These are phyloP conservation scores for Dunckerocampus dactyliophorus DNA, from an alignment of 2,113 vertebrate species.

Conservation along the genomic window DNA sequence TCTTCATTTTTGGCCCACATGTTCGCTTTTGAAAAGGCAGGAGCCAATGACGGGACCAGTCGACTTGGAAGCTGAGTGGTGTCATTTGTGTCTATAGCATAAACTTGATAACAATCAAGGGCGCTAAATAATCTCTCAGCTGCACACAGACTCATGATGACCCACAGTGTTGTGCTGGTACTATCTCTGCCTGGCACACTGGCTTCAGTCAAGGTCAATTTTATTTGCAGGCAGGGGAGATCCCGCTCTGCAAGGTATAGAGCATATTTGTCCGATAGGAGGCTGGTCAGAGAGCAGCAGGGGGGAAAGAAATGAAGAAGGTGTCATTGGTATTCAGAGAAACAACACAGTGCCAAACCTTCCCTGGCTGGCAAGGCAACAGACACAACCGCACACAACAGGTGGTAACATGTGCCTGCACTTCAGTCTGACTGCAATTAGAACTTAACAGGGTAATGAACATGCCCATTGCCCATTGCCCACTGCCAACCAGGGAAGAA, in stretches of 20 bases:
- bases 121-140: slow-evolving; percentile 32
- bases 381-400: slow-evolving; percentile 41
- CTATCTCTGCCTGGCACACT: slow-evolving; percentile 21
- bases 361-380: slow-evolving; percentile 41
- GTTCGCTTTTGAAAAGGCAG: slow-evolving; percentile 65
- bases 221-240: slow-evolving; percentile 41
- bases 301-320: slow-evolving; percentile 9
- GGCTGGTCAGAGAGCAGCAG: slow-evolving; percentile 22
- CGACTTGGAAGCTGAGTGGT: slow-evolving; percentile 54
- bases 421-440: slow-evolving; percentile 60
- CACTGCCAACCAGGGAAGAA: slow-evolving; percentile 29
- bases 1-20: slow-evolving; percentile 57
- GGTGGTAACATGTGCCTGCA: slow-evolving; percentile 56
- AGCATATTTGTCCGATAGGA: slow-evolving; percentile 35
- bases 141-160: slow-evolving; percentile 19
- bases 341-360: slow-evolving; percentile 29
- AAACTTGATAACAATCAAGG: slow-evolving; percentile 38
- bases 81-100: slow-evolving; percentile 4
- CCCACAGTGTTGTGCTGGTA: slow-evolving; percentile 22
- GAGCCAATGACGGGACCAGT: slow-evolving; percentile 62
- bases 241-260: slow-evolving; percentile 22
- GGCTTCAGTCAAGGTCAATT: slow-evolving; percentile 29
- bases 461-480: slow-evolving; percentile 30
- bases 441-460: slow-evolving; percentile 41
- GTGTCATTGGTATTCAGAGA: slow-evolving; percentile 46